Evolutionary conservation across 2,888 invertebrate species (phyloP).

Genomic region (Smittia sp.): DNA sequence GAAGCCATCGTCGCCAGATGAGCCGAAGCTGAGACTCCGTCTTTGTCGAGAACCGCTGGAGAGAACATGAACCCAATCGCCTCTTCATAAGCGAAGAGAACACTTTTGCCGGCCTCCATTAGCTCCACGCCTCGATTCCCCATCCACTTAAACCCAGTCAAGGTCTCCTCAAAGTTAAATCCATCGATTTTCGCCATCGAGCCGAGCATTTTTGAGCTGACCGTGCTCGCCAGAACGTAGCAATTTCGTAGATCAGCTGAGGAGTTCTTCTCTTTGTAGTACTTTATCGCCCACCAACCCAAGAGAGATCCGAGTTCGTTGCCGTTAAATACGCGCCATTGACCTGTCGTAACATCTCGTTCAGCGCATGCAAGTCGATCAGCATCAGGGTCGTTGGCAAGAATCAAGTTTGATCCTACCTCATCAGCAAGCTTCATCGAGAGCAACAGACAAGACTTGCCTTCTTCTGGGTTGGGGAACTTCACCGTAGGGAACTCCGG

Average conservation of each 20-base stretch:
- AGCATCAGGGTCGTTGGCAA: slow-evolving; percentile 98
- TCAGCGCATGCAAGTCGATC: slow-evolving; percentile 94
- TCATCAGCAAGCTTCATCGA: slow-evolving; percentile 75
- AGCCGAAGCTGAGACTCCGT: slow-evolving; percentile 89
- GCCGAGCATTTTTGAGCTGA: slow-evolving; percentile 90
- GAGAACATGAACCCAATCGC: slow-evolving; percentile 98
- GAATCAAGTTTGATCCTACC: slow-evolving; percentile 67
- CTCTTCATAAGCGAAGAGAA: slow-evolving; percentile 96
- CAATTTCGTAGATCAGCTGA: slow-evolving; percentile 58
- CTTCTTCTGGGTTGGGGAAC: slow-evolving; percentile 99
- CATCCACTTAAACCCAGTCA: slow-evolving; percentile 99
- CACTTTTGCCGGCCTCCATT: slow-evolving; percentile 66
- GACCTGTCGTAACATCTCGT: slow-evolving; percentile 62
- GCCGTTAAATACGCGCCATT: slow-evolving; percentile 90
- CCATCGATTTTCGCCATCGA: slow-evolving; percentile 79
- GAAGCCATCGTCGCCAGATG: slow-evolving; percentile 72
- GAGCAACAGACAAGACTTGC: slow-evolving; percentile 72
- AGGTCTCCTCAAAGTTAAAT: slow-evolving; percentile 76
- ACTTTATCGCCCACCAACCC: slow-evolving; percentile 87
- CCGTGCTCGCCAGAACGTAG: slow-evolving; percentile 89
- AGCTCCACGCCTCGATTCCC: slow-evolving; percentile 80
- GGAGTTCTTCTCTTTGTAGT: slow-evolving; percentile 57
- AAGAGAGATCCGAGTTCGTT: slow-evolving; percentile 93
- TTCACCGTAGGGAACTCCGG: slow-evolving; percentile 96
- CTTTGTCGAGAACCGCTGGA: slow-evolving; percentile 87